phyloP scores from a whole-genome alignment of 2,888 invertebrate species.

The Liposcelis brunnea region DNA sequence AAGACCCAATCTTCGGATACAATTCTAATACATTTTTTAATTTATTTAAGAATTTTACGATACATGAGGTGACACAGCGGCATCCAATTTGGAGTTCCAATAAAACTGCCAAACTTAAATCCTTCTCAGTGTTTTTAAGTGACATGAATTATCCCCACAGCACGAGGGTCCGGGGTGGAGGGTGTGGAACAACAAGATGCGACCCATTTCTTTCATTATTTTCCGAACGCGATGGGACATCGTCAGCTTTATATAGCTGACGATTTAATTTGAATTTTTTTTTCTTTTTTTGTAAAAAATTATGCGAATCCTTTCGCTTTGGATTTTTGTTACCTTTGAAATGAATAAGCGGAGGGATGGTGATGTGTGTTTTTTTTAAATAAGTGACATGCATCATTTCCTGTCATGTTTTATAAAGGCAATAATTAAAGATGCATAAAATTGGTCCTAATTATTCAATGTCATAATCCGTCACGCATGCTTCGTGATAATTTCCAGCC shows the following conservation, averaged over 20 bases:
- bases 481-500: too few species aligned
- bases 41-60: too few species aligned
- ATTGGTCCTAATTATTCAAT: too few species aligned
- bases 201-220: background rate
- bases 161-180: background rate
- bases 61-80: conserved; percentile 9
- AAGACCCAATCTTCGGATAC: conserved; percentile 4
- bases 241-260: conserved; percentile 3
- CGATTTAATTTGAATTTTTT: background rate
- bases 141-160: conserved; percentile 7
- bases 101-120: conserved; percentile 10
- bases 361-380: too few species aligned
- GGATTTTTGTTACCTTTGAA: too few species aligned
- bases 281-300: background rate
- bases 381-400: too few species aligned
- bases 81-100: conserved; percentile 9
- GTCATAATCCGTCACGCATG: too few species aligned
- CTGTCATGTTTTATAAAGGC: too few species aligned
- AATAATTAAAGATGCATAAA: too few species aligned
- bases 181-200: conserved; percentile 6
- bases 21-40: background rate
- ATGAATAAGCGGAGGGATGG: too few species aligned
- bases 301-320: too few species aligned
- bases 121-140: conserved; percentile 9
- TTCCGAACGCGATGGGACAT: background rate